Evolutionary conservation across 2,888 invertebrate genomes (phyloP).

Genomic region (Copidosoma aretas): DNA sequence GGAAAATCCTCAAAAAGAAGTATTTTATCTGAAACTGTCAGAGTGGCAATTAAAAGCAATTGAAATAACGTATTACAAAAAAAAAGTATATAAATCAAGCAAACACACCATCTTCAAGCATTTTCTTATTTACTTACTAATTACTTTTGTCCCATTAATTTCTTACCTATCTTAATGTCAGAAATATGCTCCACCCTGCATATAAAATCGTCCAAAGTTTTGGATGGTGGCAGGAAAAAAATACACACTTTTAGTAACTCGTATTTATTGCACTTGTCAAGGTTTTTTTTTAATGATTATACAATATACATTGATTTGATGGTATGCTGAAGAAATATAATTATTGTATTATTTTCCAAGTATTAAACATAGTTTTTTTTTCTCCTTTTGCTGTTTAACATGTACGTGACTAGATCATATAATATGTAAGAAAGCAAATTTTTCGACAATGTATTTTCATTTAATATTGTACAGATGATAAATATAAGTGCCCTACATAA

Average conservation of each 20-base stretch:
- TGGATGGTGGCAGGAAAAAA: too few relatives aligned
- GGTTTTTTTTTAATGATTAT: slow-evolving; percentile 35
- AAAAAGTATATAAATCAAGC: too few relatives aligned
- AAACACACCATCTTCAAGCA: too few relatives aligned
- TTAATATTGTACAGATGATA: slow-evolving; percentile 39
- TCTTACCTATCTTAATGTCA: too few relatives aligned
- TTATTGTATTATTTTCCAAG: slow-evolving; percentile 45
- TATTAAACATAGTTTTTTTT: slow-evolving; percentile 53
- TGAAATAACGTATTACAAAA: too few relatives aligned
- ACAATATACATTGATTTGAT: slow-evolving; percentile 35
- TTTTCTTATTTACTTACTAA: too few relatives aligned
- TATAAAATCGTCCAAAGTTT: too few relatives aligned
- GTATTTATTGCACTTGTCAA: slow-evolving; percentile 41
- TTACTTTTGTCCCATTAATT: too few relatives aligned
- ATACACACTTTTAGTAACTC: slow-evolving; percentile 29
- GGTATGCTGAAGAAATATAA: slow-evolving; percentile 53
- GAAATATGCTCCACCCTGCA: too few relatives aligned
- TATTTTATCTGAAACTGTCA: too few relatives aligned
- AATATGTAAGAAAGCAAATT: slow-evolving; percentile 44
- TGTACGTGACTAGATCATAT: slow-evolving; percentile 60
- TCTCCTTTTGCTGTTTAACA: slow-evolving; percentile 37
- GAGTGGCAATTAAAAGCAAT: too few relatives aligned
- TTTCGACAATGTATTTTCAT: neutral
- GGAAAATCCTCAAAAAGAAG: too few relatives aligned
- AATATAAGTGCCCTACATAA: slow-evolving; percentile 31